Evolutionary conservation across 2,797 vertebrate genomes (phyloP).

Genomic region (Vipera ursinii): DNA sequence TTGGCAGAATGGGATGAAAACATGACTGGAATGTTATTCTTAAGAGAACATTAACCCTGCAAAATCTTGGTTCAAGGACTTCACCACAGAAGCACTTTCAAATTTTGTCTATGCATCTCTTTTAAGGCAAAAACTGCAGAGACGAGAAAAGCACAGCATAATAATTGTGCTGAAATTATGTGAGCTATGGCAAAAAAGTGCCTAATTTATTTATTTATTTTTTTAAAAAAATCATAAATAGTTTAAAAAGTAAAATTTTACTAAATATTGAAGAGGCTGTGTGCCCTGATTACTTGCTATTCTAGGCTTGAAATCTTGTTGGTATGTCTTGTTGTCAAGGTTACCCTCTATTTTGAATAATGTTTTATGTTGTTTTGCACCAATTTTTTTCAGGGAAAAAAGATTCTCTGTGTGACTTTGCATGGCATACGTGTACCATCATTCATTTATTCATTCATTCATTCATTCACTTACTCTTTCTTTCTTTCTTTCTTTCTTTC

Average conservation of each 20-base stretch:
- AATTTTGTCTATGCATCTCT: not conserved
- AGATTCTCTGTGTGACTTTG: not conserved
- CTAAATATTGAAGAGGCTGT: not conserved
- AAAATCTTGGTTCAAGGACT: not conserved
- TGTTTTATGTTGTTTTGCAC: not conserved
- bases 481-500: too few species aligned
- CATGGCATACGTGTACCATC: too few species aligned
- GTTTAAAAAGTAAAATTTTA: not conserved
- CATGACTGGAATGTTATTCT: too few species aligned
- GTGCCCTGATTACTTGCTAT: not conserved
- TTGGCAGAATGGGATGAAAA: too few species aligned
- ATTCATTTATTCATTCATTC: too few species aligned
- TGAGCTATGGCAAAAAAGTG: not conserved
- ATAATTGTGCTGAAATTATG: not conserved
- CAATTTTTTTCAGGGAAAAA: not conserved
- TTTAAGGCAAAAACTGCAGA: not conserved
- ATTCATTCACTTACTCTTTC: too few species aligned
- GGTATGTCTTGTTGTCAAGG: not conserved
- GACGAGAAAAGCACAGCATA: not conserved
- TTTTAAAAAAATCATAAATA: not conserved
- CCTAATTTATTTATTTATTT: not conserved
- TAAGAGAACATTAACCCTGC: too few species aligned
- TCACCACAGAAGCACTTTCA: not conserved
- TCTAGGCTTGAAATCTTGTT: not conserved
- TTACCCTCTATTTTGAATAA: not conserved